Conservation (phyloP, 1,140 invertebrate genomes). For the Drosophila novamexicana region DNA sequence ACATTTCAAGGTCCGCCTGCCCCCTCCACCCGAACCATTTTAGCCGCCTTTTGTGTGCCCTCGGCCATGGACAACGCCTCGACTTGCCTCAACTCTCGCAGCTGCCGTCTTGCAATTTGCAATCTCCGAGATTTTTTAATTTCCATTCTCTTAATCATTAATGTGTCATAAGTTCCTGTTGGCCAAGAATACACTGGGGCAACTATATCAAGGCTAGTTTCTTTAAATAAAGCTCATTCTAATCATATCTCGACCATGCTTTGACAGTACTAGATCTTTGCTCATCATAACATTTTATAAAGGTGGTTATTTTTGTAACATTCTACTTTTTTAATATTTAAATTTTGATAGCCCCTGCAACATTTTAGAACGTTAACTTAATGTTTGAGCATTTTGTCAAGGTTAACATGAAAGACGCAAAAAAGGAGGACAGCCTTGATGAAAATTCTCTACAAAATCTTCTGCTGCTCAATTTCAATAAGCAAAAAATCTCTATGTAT, state of each 20-base stretch:
- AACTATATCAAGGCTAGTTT: not conserved
- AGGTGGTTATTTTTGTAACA: too few relatives aligned
- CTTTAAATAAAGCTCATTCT: not conserved
- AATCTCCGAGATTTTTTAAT: constrained; percentile 45
- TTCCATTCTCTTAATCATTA: constrained; percentile 54
- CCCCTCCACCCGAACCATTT: not conserved
- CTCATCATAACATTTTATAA: not conserved
- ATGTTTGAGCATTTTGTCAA: too few relatives aligned
- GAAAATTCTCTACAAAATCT: too few relatives aligned
- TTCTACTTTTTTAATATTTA: too few relatives aligned
- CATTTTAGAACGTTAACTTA: too few relatives aligned
- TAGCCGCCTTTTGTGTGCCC: constrained; percentile 16
- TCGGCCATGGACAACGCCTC: constrained; percentile 32
- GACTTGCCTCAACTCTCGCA: not conserved
- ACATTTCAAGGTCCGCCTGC: constrained; percentile 62
- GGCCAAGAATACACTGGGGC: not conserved
- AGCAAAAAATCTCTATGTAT: too few relatives aligned
- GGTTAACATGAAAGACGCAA: too few relatives aligned
- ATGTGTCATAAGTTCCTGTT: constrained; percentile 28
- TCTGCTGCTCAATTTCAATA: too few relatives aligned
- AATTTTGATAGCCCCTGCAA: too few relatives aligned
- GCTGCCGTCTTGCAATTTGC: constrained; percentile 45
- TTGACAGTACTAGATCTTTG: not conserved
- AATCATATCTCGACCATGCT: too few relatives aligned
- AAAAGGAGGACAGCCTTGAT: too few relatives aligned